Evolutionary conservation across 2,113 vertebrate species (phyloP).

Genomic region (Rhynchopsitta pachyrhyncha): DNA sequence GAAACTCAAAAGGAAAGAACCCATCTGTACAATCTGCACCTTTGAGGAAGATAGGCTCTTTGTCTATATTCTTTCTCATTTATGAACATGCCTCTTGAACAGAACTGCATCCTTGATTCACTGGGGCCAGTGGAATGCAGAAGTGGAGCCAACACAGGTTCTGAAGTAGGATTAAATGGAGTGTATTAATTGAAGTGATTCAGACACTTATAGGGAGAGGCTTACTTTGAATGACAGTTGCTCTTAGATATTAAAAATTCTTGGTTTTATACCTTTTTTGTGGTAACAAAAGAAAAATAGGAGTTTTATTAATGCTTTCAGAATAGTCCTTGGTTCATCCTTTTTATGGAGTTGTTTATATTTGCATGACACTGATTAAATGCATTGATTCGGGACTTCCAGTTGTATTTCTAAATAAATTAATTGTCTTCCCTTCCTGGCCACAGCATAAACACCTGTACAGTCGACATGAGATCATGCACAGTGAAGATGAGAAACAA

Average conservation of each 20-base stretch:
- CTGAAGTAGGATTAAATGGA: background rate
- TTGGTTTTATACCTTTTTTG: background rate
- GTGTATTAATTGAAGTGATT: background rate
- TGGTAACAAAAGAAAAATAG: background rate
- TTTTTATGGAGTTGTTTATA: background rate
- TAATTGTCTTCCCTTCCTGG: background rate
- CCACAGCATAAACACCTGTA: constrained; percentile 88
- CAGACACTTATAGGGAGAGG: background rate
- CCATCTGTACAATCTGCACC: background rate
- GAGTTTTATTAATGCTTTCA: background rate
- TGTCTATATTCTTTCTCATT: background rate
- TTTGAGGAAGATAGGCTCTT: background rate
- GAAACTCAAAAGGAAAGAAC: background rate
- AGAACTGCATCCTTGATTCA: background rate
- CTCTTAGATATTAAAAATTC: background rate
- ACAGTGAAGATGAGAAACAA: constrained; percentile 87
- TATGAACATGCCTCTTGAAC: background rate
- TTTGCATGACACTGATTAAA: background rate
- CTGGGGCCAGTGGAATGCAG: background rate
- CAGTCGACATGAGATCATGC: constrained; percentile 86
- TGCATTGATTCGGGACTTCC: background rate
- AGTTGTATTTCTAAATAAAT: constrained; percentile 14
- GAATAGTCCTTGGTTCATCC: background rate
- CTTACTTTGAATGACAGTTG: background rate
- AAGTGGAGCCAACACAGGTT: background rate